Percentiles rank a stretch among this genome's conserved stretches.
Evolutionary conservation across 2,797 vertebrate genomes (phyloP).

Genomic region (Lithobates sylvaticus): DNA sequence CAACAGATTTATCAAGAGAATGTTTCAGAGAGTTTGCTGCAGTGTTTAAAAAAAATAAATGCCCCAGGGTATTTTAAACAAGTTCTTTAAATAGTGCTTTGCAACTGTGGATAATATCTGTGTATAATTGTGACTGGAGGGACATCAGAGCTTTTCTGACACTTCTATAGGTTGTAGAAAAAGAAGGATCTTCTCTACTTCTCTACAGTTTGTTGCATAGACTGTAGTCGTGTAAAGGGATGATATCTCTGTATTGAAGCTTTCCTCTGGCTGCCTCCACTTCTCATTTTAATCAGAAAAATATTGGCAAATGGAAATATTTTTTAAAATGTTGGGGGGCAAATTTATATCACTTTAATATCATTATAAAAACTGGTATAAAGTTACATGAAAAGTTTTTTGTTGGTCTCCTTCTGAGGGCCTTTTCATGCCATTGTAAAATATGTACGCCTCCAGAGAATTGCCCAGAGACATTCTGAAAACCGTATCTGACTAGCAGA

Average conservation of each 20-base stretch:
- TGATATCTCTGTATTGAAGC: conserved; percentile 5
- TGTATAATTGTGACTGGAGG: conserved; percentile 15
- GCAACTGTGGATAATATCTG: conserved; percentile 12
- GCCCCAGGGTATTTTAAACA: conserved; percentile 4
- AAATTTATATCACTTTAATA: conserved; percentile 22
- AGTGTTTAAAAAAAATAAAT: not conserved
- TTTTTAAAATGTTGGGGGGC: not conserved
- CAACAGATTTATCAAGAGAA: conserved; percentile 4
- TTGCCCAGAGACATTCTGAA: conserved; percentile 3
- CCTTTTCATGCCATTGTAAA: conserved; percentile 17
- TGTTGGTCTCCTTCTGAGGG: not conserved
- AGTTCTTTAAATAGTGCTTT: not conserved
- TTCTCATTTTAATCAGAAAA: not conserved
- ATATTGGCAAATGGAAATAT: not conserved
- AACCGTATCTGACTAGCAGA: conserved; percentile 17
- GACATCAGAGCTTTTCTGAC: not conserved
- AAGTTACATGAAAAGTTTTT: conserved; percentile 16
- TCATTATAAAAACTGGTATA: conserved; percentile 17
- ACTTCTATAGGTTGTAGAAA: not conserved
- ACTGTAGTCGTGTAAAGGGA: not conserved
- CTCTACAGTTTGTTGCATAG: conserved; percentile 6
- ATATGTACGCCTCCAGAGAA: conserved; percentile 10
- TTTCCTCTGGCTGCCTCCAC: conserved; percentile 2
- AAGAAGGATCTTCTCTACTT: not conserved
- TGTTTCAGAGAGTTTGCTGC: not conserved